Base-by-base conservation (phyloP, 2,113 vertebrate species). In the Pachycephala philippinensis region DNA sequence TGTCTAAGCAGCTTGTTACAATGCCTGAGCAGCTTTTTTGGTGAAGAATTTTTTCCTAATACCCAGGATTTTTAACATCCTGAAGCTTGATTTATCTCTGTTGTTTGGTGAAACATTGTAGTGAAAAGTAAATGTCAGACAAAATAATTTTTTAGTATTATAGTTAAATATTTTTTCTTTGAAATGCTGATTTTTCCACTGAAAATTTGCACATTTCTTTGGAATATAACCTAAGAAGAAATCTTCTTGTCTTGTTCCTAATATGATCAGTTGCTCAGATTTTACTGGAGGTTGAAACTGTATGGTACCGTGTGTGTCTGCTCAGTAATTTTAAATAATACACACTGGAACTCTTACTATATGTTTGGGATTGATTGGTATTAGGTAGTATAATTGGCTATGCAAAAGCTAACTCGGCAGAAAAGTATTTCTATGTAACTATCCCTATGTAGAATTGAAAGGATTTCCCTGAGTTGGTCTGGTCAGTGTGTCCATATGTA, bases 401-500 rank as follows among this genome's bases (percentile, higher is more conserved):
- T 31, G 37, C 33, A 65, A 76, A 92, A 81, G 13, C 28, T 69
- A 72, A 37, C 15, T 57, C 57, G 52, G 18, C 4, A 74, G 40
- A 69, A n/a, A 81, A 70, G 49, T 40, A 40, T 77, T 91, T 81
- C 54, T 49, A 4, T 64, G 45, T 44, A 49, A 64, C 74, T 54
- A 39, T 78, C 9, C 16, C 61, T 39, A 3, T 7, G 30, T 23
- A 39, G 39, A 56, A 84, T 35, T 47, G 33, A 88, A 56, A 66
- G 27, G 14, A 47, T 85, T 83, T 88, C 44, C 39, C 21, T 50
- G 42, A 78, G 16, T 7, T 78, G 37, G n/a, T 57, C 28, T 78
- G 20, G 39, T 61, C 40, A 89, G 54, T 2, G 1, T 37, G 33
- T 69, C 31, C 0, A 0, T 47, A 22, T 7, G 30, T 26, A 52